Evolutionary conservation across 92 coral and sea anemone genomes (phyloP), one percentile per base, ranked within the genome.

Genomic region (Epizoanthus illoricatus): DNA sequence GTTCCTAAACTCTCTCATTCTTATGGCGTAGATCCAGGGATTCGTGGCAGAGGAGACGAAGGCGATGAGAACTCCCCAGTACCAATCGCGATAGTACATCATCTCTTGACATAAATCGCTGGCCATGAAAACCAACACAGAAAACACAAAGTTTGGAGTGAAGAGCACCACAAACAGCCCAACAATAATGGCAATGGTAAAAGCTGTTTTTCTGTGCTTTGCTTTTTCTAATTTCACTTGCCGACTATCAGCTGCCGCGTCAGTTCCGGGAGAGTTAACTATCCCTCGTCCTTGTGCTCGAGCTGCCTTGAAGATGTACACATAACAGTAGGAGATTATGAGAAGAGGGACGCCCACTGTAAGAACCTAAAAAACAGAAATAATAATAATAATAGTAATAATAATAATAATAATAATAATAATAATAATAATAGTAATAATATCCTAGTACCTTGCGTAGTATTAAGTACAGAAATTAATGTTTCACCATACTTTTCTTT

Each of bases 131-230:
- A 58, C 63, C 20, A 28, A 28, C 33, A 28, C 33, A 28, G 33
- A 28, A 28, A 28, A 61, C 65, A 61, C 65, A 61, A 61, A 61
- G 65, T 61, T 61, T 61, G 65, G 65, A 8, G 65, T 58, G 63
- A 5, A 10, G 1, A 58, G 63, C 0, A 58, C 1, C n/a, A 58
- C 3, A 15, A 58, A 58, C 19, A 61, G 65, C 7, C 65, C 65
- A n/a, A 17, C 23, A 23, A 61, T 61, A 18, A 61, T 61, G 65
- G 66, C 66, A 5, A 62, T 62, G 20, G 66, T 62, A 10, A 62
- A 62, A 62, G 66, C 66, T 11, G 24, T 62, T 62, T 19, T 62
- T 3, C 66, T 20, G 24, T 62, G 7, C 66, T 5, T 62, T 62
- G 66, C 28, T 61, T 23, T 62, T n/a, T 61, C 66, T n/a, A n/a